Base-by-base conservation (phyloP, 2,888 invertebrate species). In the Pollenia amentaria region DNA sequence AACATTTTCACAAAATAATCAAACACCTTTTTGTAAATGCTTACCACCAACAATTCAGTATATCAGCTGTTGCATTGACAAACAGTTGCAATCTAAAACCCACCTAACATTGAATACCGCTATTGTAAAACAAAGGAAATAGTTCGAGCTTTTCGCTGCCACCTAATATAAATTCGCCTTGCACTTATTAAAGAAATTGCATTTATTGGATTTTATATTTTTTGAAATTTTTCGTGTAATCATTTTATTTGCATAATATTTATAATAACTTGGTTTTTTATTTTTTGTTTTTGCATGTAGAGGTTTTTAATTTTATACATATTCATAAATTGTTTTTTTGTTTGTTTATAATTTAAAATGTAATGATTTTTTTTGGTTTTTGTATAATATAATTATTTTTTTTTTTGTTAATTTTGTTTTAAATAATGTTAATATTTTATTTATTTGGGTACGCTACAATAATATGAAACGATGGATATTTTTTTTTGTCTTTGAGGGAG, bases 161-260 rank as follows among this genome's bases (percentile, higher is more conserved):
- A 29, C 29, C 29, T 29, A 29, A 29, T 0, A 29, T 29, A 29
- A 29, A 29, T 29, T 29, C 29, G 29, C 6, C 1, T 70, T 11
- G 8, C 11, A 11, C 1, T 29, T 6, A 9, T 72, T 42, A 79
- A 75, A 42, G 14, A 64, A 14, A 82, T 62, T 3, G 60, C 51
- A 51, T 2, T 51, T 69, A 51, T 12, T 0, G 29, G 0, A 14
- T 48, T n/a, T 42, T 65, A 44, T 64, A 42, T 65, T 69, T 69
- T 81, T 81, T 86, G 16, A n/a, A 78, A 75, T 67, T 77, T 86
- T 84, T 84, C 80, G 87, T 87, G 84, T 87, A 87, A 87, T 87
- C 84, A 55, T 72, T 82, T 87, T 87, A 87, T 87, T 87, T 84
- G 87, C 87, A 87, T 87, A 87, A 87, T 87, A 84, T 81, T 87